Evolutionary conservation across 2,113 vertebrate species (phyloP).

Genomic region (Sceloporus tristichus): DNA sequence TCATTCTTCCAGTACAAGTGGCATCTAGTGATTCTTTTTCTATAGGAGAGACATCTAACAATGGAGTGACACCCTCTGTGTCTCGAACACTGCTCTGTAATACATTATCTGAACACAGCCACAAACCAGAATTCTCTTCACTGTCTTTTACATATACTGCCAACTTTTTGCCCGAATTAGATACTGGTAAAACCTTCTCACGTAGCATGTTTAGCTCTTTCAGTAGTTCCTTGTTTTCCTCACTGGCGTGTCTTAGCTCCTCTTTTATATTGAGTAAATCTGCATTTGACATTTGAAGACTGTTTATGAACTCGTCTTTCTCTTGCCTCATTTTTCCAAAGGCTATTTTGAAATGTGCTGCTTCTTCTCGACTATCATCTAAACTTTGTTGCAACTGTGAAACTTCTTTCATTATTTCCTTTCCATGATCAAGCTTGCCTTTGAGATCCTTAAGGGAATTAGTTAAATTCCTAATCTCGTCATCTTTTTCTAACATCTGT

Average conservation of each 20-base stretch:
- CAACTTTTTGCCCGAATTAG: slow-evolving; percentile 31
- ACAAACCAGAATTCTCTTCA: slow-evolving; percentile 37
- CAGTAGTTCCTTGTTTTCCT: slow-evolving; percentile 68
- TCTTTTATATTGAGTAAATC: slow-evolving; percentile 67
- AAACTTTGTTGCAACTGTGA: slow-evolving; percentile 35
- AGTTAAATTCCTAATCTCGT: slow-evolving; percentile 65
- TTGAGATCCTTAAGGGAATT: slow-evolving; percentile 56
- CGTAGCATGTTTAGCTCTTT: slow-evolving; percentile 45
- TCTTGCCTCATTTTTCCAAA: slow-evolving; percentile 75
- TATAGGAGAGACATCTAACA: slow-evolving; percentile 38
- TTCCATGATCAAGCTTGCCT: slow-evolving; percentile 64
- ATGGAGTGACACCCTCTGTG: slow-evolving; percentile 9
- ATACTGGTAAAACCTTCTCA: slow-evolving; percentile 30
- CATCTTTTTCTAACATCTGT: slow-evolving; percentile 69
- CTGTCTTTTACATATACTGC: not conserved
- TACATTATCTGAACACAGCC: slow-evolving; percentile 45
- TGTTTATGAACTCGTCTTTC: slow-evolving; percentile 67
- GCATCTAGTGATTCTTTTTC: slow-evolving; percentile 11
- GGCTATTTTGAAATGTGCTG: slow-evolving; percentile 59
- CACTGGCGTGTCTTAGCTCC: slow-evolving; percentile 60
- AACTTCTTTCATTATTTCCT: slow-evolving; percentile 43
- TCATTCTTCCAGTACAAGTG: slow-evolving; percentile 62
- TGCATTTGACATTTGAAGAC: slow-evolving; percentile 65
- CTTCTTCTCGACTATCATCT: slow-evolving; percentile 53
- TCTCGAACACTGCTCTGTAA: slow-evolving; percentile 59